These are phyloP conservation scores for Toxostoma redivivum DNA, from an alignment of 2,113 vertebrate genomes.

Conservation along the genomic window DNA sequence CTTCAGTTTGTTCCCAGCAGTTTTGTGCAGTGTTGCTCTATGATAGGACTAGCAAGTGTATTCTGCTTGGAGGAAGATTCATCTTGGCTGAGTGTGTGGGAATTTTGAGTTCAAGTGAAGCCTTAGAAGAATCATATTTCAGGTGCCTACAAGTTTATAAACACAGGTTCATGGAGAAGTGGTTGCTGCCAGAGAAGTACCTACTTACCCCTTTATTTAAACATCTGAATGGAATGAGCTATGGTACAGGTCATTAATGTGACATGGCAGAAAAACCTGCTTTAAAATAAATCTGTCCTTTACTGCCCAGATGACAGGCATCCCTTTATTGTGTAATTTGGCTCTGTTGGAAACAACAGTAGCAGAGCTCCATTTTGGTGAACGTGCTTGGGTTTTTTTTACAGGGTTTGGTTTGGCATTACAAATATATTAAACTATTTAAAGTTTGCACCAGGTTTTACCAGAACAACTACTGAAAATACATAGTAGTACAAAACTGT, in stretches of 20 bases:
- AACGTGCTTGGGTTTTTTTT: neutral
- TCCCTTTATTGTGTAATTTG: neutral
- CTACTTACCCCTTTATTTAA: neutral
- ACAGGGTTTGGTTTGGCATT: neutral
- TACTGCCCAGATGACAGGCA: neutral
- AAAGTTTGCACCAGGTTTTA: neutral
- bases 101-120: constrained; percentile 31
- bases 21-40: constrained; percentile 40
- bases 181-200: neutral
- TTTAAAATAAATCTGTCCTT: neutral
- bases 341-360: neutral
- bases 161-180: neutral
- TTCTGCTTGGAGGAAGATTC: constrained; percentile 56
- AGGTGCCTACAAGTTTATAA: neutral
- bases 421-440: neutral
- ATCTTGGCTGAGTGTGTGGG: constrained; percentile 6
- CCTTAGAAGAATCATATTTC: constrained; percentile 21
- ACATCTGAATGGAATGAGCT: neutral
- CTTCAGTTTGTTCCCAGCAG: constrained; percentile 54
- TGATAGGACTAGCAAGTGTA: constrained; percentile 49
- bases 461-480: neutral
- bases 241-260: neutral
- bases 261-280: neutral
- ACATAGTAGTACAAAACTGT: neutral
- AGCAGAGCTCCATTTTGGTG: neutral